Evolutionary conservation across 2,113 vertebrate species (phyloP), one percentile per base, ranked within the genome.

Genomic region (Megaleporinus macrocephalus): DNA sequence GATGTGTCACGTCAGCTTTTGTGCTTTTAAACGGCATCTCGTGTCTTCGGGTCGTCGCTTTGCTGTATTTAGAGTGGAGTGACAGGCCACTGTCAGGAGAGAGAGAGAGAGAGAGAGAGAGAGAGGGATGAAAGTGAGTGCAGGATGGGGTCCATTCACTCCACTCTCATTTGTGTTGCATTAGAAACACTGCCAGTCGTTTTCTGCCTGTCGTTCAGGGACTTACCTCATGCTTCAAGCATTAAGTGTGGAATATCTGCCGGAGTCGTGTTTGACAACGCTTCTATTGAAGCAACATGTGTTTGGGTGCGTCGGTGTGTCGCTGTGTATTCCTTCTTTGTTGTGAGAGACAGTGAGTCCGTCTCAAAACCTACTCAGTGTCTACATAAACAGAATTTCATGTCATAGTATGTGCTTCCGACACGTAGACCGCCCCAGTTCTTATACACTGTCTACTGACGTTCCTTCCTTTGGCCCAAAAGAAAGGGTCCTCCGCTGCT

Each of bases 171-270:
- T 90, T 89, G 85, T 88, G 63, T 83, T 86, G 86, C 85, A 26
- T 89, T 83, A 92, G 87, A 88, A 89, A 90, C 88, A 87, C 84
- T 78, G 88, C 81, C 85, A 79, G 86, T 79, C 44, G 85, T 90
- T 59, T 86, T 78, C 80, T 87, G 86, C 86, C 79, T 85, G 72
- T 88, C 86, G 83, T 86, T 85, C 80, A 79, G 85, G 88, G 75
- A 76, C 86, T 89, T 91, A 90, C 86, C 87, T 93, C 91, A 91
- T 80, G 59, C 73, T 70, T 79, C 77, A 89, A 82, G 82, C 87
- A 90, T 91, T 76, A 73, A 53, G n/a, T 36, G 4, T 30, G 70
- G 80, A 61, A 72, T 68, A 79, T 57, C 61, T 82, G 55, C 30
- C 69, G 81, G 85, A 81, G 71, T 69, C 80, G 69, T 87, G 86